Percentiles rank a stretch among this genome's conserved stretches.
phyloP scores from a whole-genome alignment of 2,797 vertebrate species.

The Ctenosaura bakeri region DNA sequence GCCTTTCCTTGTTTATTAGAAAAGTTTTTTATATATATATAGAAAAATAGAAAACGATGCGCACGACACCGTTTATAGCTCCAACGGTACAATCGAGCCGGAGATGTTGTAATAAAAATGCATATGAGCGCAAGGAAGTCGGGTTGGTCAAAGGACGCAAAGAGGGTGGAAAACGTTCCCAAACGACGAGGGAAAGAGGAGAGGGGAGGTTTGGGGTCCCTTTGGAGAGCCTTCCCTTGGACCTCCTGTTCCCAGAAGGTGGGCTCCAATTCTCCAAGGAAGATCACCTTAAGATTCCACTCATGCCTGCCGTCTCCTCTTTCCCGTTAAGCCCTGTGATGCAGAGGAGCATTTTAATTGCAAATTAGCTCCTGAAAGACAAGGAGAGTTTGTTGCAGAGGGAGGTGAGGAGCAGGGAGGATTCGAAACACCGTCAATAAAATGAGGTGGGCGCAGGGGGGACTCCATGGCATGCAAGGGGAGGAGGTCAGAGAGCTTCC shows the following conservation, averaged over 20 bases:
- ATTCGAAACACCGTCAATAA: background rate
- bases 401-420: background rate
- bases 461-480: too few species aligned
- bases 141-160: background rate
- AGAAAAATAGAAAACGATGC: background rate
- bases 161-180: background rate
- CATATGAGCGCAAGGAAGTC: background rate
- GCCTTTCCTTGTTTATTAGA: conserved; percentile 1
- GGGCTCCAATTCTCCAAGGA: background rate
- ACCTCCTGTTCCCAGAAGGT: too few species aligned
- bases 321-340: background rate
- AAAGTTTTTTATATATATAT: background rate
- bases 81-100: background rate
- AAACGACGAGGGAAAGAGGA: too few species aligned
- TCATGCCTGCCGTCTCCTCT: background rate
- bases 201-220: too few species aligned
- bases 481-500: background rate
- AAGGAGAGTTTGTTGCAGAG: background rate
- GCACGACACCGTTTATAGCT: background rate
- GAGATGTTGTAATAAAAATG: background rate
- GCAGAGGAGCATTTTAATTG: conserved; percentile 35
- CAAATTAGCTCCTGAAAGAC: conserved; percentile 27
- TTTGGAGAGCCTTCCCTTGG: too few species aligned
- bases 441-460: background rate
- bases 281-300: background rate